Percentiles rank a stretch among this genome's conserved stretches.
phyloP scores from a whole-genome alignment of 2,113 vertebrate species.

The Anarrhichthys ocellatus region DNA sequence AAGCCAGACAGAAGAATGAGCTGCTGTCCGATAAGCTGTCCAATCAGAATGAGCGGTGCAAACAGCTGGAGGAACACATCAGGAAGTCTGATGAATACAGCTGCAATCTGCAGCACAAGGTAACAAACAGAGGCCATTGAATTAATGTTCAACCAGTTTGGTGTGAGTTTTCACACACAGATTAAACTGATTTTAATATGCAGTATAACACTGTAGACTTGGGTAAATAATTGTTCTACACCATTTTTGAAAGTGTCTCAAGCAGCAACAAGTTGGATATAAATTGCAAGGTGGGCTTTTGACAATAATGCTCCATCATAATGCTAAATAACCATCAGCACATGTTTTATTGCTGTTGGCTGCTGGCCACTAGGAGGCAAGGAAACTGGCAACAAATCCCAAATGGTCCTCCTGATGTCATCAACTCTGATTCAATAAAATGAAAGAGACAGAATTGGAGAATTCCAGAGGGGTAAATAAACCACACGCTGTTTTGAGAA shows the following conservation, averaged over 20 bases:
- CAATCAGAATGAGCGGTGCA: slow-evolving; percentile 81
- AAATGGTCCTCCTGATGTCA: background rate
- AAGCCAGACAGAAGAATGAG: slow-evolving; percentile 81
- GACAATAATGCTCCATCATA: slow-evolving; percentile 7
- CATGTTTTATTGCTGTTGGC: slow-evolving; percentile 4
- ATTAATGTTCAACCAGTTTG: background rate
- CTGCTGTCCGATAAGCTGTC: slow-evolving; percentile 78
- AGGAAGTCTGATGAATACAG: slow-evolving; percentile 82
- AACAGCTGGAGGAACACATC: slow-evolving; percentile 84
- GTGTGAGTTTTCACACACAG: background rate
- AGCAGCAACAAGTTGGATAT: background rate
- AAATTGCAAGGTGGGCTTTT: background rate
- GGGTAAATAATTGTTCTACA: background rate
- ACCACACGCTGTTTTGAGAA: background rate
- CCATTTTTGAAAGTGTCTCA: background rate
- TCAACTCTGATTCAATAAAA: background rate
- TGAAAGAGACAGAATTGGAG: background rate
- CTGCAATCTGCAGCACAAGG: slow-evolving; percentile 86
- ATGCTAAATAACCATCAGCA: background rate
- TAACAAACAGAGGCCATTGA: background rate
- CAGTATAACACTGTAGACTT: background rate
- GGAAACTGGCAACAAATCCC: slow-evolving; percentile 3
- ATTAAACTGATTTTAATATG: background rate
- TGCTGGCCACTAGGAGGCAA: background rate
- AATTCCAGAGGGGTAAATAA: slow-evolving; percentile 22